phyloP scores from a whole-genome alignment of 2,888 invertebrate genomes.

The Epinotia bilunana region DNA sequence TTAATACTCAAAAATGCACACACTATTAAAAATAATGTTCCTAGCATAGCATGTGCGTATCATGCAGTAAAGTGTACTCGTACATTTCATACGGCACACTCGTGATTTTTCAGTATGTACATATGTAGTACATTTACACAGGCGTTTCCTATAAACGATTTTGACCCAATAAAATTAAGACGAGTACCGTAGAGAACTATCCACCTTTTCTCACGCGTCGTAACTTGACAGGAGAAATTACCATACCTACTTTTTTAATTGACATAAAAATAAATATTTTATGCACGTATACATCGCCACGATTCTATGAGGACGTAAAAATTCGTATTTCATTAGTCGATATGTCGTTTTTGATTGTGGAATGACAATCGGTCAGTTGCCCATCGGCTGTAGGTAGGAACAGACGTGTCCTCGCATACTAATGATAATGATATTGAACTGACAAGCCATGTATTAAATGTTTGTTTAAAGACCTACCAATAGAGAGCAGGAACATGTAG shows the following conservation, averaged over 20 bases:
- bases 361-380: slow-evolving; percentile 72
- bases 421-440: slow-evolving; percentile 9
- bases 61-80: too few relatives aligned
- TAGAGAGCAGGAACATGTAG: neutral
- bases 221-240: slow-evolving; percentile 17
- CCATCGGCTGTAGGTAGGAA: slow-evolving; percentile 53
- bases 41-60: too few relatives aligned
- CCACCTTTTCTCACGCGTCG: neutral
- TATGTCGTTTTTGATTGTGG: neutral
- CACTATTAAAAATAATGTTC: too few relatives aligned
- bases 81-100: neutral
- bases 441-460: neutral
- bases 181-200: neutral
- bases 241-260: slow-evolving; percentile 38
- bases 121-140: neutral
- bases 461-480: neutral
- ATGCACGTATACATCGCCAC: slow-evolving; percentile 56
- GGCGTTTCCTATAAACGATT: neutral
- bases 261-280: slow-evolving; percentile 57
- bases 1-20: too few relatives aligned
- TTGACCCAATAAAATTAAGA: neutral
- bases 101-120: neutral
- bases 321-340: neutral
- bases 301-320: neutral
- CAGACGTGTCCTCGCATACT: slow-evolving; percentile 53